Percentiles rank a stretch among this genome's conserved stretches.
phyloP scores from a whole-genome alignment of 2,888 invertebrate species.

The Escarpia spicata region DNA sequence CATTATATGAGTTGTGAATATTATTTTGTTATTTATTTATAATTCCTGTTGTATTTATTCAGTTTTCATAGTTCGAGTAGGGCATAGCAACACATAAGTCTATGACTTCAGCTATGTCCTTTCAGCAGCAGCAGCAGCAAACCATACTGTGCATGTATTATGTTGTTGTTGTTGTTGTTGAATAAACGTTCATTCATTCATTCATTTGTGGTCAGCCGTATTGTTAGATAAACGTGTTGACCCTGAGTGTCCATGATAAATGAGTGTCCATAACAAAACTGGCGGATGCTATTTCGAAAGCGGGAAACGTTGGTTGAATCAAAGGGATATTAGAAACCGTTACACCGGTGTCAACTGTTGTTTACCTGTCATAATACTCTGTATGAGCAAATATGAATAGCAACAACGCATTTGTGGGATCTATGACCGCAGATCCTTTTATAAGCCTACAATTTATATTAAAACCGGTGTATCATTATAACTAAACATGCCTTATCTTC shows the following conservation, averaged over 20 bases:
- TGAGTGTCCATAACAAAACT: neutral
- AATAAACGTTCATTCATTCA: too few species aligned
- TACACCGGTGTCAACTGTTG: neutral
- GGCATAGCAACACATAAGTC: too few species aligned
- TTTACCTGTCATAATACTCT: neutral
- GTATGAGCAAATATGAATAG: neutral
- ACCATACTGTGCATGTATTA: too few species aligned
- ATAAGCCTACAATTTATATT: neutral
- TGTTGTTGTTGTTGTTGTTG: too few species aligned
- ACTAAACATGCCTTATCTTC: neutral
- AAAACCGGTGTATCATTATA: neutral
- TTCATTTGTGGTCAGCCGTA: too few species aligned
- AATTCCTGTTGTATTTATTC: too few species aligned
- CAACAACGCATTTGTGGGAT: neutral
- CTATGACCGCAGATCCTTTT: neutral
- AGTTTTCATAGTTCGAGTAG: too few species aligned
- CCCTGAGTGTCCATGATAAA: neutral
- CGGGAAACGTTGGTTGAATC: neutral
- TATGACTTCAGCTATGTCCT: too few species aligned
- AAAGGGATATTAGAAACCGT: neutral
- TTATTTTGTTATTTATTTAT: too few species aligned
- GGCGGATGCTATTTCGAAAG: neutral
- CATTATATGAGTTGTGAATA: too few species aligned
- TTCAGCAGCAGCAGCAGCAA: too few species aligned
- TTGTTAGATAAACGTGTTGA: neutral